phyloP scores from a whole-genome alignment of 2,888 invertebrate species.

The Meiosimyza decipiens region DNA sequence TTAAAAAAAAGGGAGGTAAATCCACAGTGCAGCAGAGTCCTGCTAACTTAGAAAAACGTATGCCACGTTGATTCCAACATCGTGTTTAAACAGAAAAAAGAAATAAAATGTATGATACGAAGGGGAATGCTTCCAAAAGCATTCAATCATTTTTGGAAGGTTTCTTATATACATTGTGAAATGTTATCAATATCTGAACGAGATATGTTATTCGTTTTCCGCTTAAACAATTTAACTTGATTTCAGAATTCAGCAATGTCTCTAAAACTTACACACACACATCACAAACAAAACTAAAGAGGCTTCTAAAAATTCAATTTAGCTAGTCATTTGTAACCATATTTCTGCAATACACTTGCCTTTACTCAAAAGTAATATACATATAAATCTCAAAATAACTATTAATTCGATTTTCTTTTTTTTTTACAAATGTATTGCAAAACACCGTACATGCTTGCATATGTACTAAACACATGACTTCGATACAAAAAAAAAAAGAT shows the following conservation, averaged over 20 bases:
- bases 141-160: too few species aligned
- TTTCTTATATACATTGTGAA: too few species aligned
- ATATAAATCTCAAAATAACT: background rate
- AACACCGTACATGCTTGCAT: background rate
- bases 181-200: too few species aligned
- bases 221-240: background rate
- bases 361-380: background rate
- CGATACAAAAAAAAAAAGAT: constrained; percentile 69
- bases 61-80: too few species aligned
- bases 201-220: too few species aligned
- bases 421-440: background rate
- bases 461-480: background rate
- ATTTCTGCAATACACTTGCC: too few species aligned
- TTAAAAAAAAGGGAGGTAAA: too few species aligned
- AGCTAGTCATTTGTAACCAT: constrained; percentile 8
- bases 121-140: too few species aligned
- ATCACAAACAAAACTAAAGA: constrained; percentile 14
- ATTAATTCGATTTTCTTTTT: background rate
- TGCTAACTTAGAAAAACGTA: too few species aligned
- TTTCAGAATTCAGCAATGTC: constrained; percentile 40
- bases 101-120: too few species aligned
- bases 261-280: constrained; percentile 20
- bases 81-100: too few species aligned
- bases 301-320: constrained; percentile 34
- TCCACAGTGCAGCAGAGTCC: too few species aligned